Evolutionary conservation across 2,797 vertebrate species (phyloP), one percentile per base, ranked within the genome.

Genomic region (Mycteria americana): DNA sequence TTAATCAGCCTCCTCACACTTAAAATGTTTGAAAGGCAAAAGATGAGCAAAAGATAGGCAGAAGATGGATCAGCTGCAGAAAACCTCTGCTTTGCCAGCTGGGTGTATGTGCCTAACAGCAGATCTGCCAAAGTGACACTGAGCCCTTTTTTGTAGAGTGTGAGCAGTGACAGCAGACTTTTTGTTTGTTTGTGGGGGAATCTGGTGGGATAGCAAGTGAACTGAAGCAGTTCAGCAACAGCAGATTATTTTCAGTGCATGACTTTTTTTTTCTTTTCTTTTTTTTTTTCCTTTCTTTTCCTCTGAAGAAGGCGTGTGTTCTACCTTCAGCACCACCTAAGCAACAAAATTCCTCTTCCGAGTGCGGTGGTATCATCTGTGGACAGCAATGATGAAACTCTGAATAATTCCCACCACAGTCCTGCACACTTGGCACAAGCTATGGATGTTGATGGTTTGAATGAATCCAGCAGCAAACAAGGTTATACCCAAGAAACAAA

Each of bases 391-490:
- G 98, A 98, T 59, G 97, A 95, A 51, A 94, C 93, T 24, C 93
- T 95, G 53, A 97, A 62, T 95, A 97, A 97, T 86, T 96, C 96
- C 46, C 95, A 97, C 56, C 63, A 93, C 56, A 88, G 90, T 91
- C 77, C 97, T 67, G 85, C 92, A 35, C 94, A 91, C 48, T 51
- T 85, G 17, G 89, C 87, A 51, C 98, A 98, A 57, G 98, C 97
- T 60, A 99, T 99, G 99, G 99, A 99, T 92, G 96, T 99, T 51
- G 99, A 99, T 64, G 97, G 98, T 74, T 96, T 98, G 67, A 98
- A 95, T 73, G 98, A 99, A 92, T 97, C 93, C 74, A 96, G 88
- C 84, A 95, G 86, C 98, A 98, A 98, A 96, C 98, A 98, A 84
- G 96, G 98, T 93, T 99, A 98, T 95, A 98, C 97, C 19, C 99